Evolutionary conservation across 2,888 invertebrate species (phyloP), one percentile per base, ranked within the genome.

Genomic region (Ecliptopera silaceata): DNA sequence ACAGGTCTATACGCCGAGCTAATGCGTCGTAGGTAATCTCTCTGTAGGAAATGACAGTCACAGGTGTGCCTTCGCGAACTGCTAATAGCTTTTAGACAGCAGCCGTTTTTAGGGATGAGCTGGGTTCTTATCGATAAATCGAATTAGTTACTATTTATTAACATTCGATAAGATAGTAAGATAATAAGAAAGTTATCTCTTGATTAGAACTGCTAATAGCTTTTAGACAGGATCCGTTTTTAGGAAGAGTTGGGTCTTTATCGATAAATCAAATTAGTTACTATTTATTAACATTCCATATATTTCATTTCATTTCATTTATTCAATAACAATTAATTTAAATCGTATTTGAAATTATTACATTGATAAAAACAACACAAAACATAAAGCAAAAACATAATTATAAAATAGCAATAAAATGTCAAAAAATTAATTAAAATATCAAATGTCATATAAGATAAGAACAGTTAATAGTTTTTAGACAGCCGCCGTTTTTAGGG

Each of bases 31-130:
- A 79, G 76, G 86, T 88, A 88, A 88, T 89, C 87, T 87, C 83
- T 82, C 70, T 64, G 77, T 73, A 84, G 88, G 88, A 88, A 89
- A 90, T 88, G 90, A 88, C 89, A 84, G 88, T 77, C 82, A 70
- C 86, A 86, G 87, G 86, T 87, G 86, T 70, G 80, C 79, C 26
- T 71, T 80, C 80, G 85, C 84, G 83, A 82, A 82, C 87, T 87
- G 85, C 88, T 89, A 89, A 26, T 26, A 88, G 89, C 88, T 89
- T 89, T 89, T 88, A 89, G 89, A 88, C 88, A 87, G 85, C 83
- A 72, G 72, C 66, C 64, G 66, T 55, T 36, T 61, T 13, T 74
- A 78, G 80, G 59, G 72, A 64, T 65, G 81, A 53, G 56, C 56
- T 8, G 12, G n/a, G 3, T 3, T 6, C 18, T 6, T 63, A 45